phyloP scores from a whole-genome alignment of 1,140 invertebrate species.

The Micrasema minimum region DNA sequence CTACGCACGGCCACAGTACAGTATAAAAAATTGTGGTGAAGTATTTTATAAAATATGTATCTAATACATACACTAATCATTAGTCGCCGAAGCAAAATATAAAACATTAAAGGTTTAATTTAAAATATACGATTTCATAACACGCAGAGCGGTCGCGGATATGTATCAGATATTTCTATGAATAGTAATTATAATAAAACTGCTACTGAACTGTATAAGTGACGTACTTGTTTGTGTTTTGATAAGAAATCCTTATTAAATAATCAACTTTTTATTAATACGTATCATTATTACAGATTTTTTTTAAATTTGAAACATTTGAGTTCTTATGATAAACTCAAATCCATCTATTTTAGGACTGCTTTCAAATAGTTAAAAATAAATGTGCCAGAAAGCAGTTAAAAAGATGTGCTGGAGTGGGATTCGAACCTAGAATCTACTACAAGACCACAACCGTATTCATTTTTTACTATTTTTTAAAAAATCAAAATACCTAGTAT shows the following conservation, averaged over 20 bases:
- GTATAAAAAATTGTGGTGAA: not conserved
- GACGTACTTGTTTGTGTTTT: too few relatives aligned
- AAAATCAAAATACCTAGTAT: too few relatives aligned
- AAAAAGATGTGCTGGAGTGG: too few relatives aligned
- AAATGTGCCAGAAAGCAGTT: too few relatives aligned
- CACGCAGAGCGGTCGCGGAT: constrained; percentile 38
- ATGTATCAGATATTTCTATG: constrained; percentile 35
- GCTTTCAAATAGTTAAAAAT: too few relatives aligned
- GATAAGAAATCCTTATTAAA: too few relatives aligned
- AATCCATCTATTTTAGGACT: not conserved
- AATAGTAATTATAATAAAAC: constrained; percentile 28
- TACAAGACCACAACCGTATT: too few relatives aligned
- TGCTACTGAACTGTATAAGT: too few relatives aligned
- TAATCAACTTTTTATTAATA: constrained; percentile 6
- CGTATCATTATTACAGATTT: constrained; percentile 5
- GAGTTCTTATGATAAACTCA: not conserved
- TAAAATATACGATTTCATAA: constrained; percentile 45
- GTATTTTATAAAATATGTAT: not conserved
- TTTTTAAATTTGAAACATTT: not conserved
- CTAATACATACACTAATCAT: too few relatives aligned
- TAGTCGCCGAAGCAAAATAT: not conserved
- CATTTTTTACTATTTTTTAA: too few relatives aligned
- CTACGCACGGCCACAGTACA: not conserved
- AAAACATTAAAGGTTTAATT: constrained; percentile 47
- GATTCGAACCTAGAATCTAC: too few relatives aligned